Evolutionary conservation across 2,888 invertebrate species (phyloP).

Genomic region (Abrostola tripartita): DNA sequence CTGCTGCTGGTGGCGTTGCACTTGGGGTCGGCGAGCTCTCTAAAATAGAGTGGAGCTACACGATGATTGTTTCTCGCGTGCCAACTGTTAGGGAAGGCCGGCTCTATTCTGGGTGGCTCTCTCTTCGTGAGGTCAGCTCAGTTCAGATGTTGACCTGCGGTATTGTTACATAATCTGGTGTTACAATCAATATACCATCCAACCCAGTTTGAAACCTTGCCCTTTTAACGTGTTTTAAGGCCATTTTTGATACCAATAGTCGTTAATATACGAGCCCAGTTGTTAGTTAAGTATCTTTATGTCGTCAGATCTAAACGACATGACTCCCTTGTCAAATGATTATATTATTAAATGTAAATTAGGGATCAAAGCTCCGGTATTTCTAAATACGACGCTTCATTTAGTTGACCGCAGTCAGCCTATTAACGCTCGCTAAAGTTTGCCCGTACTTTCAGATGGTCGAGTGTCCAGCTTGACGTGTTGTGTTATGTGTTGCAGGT

Average conservation of each 20-base stretch:
- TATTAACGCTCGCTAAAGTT: no score
- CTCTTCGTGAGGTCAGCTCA: background rate
- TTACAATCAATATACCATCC: no score
- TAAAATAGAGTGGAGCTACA: slow-evolving; percentile 2
- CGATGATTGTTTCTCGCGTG: background rate
- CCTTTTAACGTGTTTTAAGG: no score
- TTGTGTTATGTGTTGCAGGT: slow-evolving; percentile 83
- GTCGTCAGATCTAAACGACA: no score
- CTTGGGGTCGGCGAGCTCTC: slow-evolving; percentile 3
- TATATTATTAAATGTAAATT: background rate
- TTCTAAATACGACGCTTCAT: no score
- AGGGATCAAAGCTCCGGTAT: no score
- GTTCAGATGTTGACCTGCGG: background rate
- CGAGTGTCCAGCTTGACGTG: background rate
- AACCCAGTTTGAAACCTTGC: background rate
- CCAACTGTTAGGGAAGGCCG: background rate
- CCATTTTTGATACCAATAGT: no score
- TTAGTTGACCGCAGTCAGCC: no score
- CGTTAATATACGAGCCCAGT: no score
- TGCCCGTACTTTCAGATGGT: background rate
- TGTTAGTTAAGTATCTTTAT: no score
- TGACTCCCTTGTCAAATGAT: background rate
- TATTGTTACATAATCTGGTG: background rate
- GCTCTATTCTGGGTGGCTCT: background rate
- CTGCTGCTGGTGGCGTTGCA: background rate